phyloP scores from a whole-genome alignment of 2,113 vertebrate species.

The Neotoma lepida region DNA sequence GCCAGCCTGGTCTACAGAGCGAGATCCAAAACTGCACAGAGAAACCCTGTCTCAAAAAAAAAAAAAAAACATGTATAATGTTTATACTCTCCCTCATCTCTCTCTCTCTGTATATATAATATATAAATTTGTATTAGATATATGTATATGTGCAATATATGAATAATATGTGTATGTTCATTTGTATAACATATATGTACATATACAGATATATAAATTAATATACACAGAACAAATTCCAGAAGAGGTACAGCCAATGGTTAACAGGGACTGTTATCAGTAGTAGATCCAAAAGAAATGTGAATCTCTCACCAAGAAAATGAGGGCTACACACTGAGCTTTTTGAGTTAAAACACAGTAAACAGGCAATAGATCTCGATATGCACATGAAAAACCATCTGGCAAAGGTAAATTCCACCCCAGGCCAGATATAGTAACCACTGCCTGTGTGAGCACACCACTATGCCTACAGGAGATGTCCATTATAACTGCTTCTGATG shows the following conservation, averaged over 20 bases:
- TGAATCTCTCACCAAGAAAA: neutral
- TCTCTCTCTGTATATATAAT: neutral
- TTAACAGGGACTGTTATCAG: neutral
- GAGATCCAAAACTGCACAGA: too few species aligned
- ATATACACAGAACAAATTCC: neutral
- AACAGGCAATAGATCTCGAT: neutral
- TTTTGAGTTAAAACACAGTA: neutral
- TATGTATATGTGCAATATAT: neutral
- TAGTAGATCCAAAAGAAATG: neutral
- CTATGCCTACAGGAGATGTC: neutral
- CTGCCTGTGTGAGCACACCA: neutral
- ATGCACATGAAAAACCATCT: neutral
- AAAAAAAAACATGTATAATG: neutral
- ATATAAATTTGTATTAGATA: neutral
- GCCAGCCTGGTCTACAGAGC: too few species aligned
- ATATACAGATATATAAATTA: neutral
- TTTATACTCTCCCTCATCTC: neutral
- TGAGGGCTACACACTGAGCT: neutral
- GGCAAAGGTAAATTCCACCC: neutral
- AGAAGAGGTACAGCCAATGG: neutral
- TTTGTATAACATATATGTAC: neutral
- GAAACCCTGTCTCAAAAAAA: too few species aligned
- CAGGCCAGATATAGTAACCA: neutral
- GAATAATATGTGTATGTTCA: neutral
- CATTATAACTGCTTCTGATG: neutral